Conservation (phyloP, 2,797 vertebrate species). For the Columba guinea region DNA sequence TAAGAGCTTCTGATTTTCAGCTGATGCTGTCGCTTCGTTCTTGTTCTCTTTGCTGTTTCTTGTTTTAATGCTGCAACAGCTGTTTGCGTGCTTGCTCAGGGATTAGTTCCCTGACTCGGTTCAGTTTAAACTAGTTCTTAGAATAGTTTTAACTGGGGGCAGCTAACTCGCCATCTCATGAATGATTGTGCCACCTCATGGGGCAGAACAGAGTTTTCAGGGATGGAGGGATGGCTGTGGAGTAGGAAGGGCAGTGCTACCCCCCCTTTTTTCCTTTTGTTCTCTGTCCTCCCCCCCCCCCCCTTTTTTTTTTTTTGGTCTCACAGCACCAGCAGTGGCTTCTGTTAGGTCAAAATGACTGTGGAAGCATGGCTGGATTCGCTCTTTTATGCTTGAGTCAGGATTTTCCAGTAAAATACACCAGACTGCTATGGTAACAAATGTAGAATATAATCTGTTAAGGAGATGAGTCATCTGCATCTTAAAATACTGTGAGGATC, state of each 20-base stretch:
- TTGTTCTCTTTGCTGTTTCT: neutral
- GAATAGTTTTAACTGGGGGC: neutral
- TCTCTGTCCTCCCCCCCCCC: too few species aligned
- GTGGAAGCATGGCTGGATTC: neutral
- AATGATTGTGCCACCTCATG: neutral
- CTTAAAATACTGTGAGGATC: constrained; percentile 32
- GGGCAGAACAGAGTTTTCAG: neutral
- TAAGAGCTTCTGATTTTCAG: neutral
- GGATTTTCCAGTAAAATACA: constrained; percentile 24
- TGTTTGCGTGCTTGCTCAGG: neutral
- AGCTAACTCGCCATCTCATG: neutral
- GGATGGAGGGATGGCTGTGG: neutral
- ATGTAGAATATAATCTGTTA: constrained; percentile 10
- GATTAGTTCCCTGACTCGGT: neutral
- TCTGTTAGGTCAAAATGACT: neutral
- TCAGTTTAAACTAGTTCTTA: constrained; percentile 25
- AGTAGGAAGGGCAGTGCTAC: neutral
- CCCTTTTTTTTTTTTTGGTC: rapidly evolving
- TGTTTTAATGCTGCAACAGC: rapidly evolving
- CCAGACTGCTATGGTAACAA: neutral
- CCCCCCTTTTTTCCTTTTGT: neutral
- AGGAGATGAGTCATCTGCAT: constrained; percentile 39
- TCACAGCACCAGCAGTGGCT: neutral
- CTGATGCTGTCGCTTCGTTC: neutral
- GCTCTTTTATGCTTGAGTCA: neutral